Conservation (phyloP, 2,888 invertebrate species). For the Nectonema munidae region DNA sequence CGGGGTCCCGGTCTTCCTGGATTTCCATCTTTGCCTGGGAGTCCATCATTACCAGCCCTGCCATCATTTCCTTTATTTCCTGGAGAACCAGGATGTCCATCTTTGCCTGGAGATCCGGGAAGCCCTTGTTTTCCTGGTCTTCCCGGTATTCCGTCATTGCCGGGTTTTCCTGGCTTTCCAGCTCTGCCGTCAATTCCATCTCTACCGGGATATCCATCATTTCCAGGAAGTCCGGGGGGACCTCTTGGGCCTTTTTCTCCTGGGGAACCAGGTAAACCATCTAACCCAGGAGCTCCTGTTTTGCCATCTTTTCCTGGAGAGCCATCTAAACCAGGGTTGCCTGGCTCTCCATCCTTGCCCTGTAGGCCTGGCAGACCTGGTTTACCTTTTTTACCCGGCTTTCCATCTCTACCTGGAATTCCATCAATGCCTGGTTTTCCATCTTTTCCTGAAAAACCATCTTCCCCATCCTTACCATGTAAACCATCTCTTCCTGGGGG, state of each 20-base stretch:
- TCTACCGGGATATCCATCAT: constrained; percentile 8
- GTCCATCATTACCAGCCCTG: constrained; percentile 2
- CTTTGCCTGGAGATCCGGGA: not conserved
- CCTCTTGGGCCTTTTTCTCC: constrained; percentile 8
- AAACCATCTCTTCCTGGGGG: constrained; percentile 6
- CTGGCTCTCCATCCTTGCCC: constrained; percentile 7
- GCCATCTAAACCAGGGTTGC: not conserved
- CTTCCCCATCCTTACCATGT: not conserved
- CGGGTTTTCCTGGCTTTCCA: constrained; percentile 7
- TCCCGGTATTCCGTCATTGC: constrained; percentile 6
- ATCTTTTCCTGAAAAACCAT: not conserved
- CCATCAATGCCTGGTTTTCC: constrained; percentile 8
- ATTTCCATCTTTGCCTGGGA: constrained; percentile 9
- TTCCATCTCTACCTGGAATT: constrained; percentile 1
- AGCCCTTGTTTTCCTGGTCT: not conserved
- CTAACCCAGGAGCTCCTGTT: not conserved
- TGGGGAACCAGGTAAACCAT: constrained; percentile 9
- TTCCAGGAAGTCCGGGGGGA: constrained; percentile 6
- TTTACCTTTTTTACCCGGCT: constrained; percentile 1
- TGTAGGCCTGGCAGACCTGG: constrained; percentile 9
- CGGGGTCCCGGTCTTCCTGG: constrained; percentile 9
- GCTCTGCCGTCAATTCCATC: constrained; percentile 9
- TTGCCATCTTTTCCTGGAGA: constrained; percentile 12
- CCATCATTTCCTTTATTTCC: constrained; percentile 8
- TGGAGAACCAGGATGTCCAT: constrained; percentile 7